Evolutionary conservation across 2,888 invertebrate genomes (phyloP), one percentile per base, ranked within the genome.

Genomic region (Phymatocera aterrima): DNA sequence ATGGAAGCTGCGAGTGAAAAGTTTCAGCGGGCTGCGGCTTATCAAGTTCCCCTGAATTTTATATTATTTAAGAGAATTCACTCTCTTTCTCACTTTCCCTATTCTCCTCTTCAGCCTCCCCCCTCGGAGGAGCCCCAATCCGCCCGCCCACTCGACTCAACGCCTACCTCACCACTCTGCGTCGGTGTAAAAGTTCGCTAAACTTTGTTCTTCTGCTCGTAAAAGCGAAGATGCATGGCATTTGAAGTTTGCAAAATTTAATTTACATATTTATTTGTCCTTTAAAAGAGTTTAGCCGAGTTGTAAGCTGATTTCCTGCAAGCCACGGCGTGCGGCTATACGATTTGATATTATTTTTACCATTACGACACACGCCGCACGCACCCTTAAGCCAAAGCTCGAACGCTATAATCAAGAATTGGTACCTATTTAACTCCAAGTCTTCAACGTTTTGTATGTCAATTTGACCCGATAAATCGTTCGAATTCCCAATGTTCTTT

Each of bases 41-140:
- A 90, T 89, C 89, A 89, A 90, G 87, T 89, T 88, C 84, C 85
- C 86, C 84, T 84, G 88, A 90, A 88, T 90, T 89, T 89, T 90
- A 87, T 90, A 89, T 89, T 89, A 88, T 90, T 90, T 89, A 88
- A 89, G 86, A 85, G 87, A 85, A 88, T 86, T 85, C 85, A 82
- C 46, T 80, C 78, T 78, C 78, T 79, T 74, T n/a, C n/a, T n/a
- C n/a, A n/a, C n/a, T n/a, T n/a, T n/a, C n/a, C n/a, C n/a, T n/a
- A n/a, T n/a, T n/a, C n/a, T n/a, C n/a, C 77, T 68, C 75, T 72
- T 79, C 18, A 72, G 68, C 48, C 79, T 40, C 77, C 77, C 79
- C 79, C 82, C 80, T 80, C 72, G 24, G 3, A 18, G 12, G 18
- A 24, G 8, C 54, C 40, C 40, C 40, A 24, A 57, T 57, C 75